phyloP scores from a whole-genome alignment of 2,797 vertebrate species.

The Chelon auratus region DNA sequence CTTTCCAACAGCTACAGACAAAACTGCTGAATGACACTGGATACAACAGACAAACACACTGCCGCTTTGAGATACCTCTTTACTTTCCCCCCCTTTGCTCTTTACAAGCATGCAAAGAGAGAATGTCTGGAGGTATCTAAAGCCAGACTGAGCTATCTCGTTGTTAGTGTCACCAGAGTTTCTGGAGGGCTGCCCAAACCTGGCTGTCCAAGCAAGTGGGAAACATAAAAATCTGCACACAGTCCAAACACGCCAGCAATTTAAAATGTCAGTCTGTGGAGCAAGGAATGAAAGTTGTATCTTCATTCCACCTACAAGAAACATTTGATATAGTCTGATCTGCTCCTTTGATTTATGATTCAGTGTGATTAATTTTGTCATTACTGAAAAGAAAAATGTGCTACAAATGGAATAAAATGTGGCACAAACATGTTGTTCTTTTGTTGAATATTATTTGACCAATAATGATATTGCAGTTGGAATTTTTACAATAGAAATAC shows the following conservation, averaged over 20 bases:
- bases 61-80: slow-evolving; percentile 17
- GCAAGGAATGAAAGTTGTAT: neutral
- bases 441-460: too few species aligned
- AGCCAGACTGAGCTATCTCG: neutral
- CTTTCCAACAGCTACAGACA: slow-evolving; percentile 40
- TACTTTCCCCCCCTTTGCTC: slow-evolving; percentile 7
- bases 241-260: neutral
- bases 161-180: slow-evolving; percentile 13
- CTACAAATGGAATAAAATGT: neutral
- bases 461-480: too few species aligned
- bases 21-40: slow-evolving; percentile 7
- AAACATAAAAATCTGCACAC: neutral
- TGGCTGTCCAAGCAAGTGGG: neutral
- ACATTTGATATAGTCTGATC: neutral
- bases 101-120: neutral
- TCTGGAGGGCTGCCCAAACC: neutral
- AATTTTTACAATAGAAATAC: too few species aligned
- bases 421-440: neutral
- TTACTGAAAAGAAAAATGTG: neutral
- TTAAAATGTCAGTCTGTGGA: neutral
- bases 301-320: neutral
- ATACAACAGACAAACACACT: slow-evolving; percentile 19
- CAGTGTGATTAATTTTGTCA: neutral
- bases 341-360: too few species aligned
- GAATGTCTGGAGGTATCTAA: neutral